These are phyloP conservation scores for Nasonovia ribisnigri DNA, from an alignment of 2,888 invertebrate species.

Conservation along the genomic window DNA sequence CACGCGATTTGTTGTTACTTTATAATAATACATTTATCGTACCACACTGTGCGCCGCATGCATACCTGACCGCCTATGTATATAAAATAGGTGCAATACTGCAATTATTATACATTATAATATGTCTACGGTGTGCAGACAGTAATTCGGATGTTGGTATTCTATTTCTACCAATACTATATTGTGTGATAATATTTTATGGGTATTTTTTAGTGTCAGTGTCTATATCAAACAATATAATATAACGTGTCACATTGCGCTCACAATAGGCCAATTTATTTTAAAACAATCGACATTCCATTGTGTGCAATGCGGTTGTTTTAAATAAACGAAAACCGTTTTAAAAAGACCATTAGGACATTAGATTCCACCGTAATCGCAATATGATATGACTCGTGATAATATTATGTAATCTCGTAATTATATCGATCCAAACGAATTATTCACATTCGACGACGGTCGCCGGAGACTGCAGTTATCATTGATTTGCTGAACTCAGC, in stretches of 20 bases:
- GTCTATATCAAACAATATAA: constrained; percentile 20
- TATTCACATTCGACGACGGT: neutral
- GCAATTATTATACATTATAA: neutral
- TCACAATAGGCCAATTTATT: constrained; percentile 30
- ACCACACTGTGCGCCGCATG: neutral
- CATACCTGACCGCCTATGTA: neutral
- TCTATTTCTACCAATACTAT: neutral
- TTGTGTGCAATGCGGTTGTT: constrained; percentile 6
- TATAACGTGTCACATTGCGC: constrained; percentile 4
- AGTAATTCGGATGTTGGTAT: neutral
- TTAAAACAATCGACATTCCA: constrained; percentile 43
- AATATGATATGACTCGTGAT: neutral
- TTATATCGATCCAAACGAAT: neutral
- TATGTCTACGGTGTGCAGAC: neutral
- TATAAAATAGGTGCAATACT: neutral
- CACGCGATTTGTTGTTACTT: neutral
- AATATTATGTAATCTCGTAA: neutral
- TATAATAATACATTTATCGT: neutral
- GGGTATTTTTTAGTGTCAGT: constrained; percentile 35
- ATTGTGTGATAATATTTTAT: neutral
- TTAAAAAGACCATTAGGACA: neutral
- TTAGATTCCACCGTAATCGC: neutral
- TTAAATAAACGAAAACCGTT: constrained; percentile 30
- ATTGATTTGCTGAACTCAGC: neutral
- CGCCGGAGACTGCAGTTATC: neutral